These are phyloP conservation scores for Rhizomys pruinosus DNA, from an alignment of 2,113 vertebrate species.

Conservation along the genomic window DNA sequence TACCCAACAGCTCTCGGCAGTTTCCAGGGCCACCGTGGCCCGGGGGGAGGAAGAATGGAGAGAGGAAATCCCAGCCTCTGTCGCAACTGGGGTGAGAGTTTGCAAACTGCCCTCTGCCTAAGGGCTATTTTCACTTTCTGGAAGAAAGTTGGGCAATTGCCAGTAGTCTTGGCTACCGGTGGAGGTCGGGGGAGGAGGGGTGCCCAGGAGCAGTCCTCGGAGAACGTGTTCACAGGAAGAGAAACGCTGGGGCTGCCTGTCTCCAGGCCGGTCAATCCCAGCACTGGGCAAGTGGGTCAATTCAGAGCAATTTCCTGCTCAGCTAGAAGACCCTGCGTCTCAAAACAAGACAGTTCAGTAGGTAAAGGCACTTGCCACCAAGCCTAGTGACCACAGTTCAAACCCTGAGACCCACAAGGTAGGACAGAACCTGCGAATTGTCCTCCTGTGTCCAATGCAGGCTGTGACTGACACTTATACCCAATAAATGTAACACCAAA, in stretches of 20 bases:
- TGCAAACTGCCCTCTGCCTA: slow-evolving; percentile 79
- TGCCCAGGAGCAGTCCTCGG: too few species aligned
- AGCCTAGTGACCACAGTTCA: neutral
- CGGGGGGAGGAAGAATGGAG: slow-evolving; percentile 76
- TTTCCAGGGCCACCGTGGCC: slow-evolving; percentile 62
- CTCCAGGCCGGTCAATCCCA: neutral
- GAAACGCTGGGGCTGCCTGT: neutral
- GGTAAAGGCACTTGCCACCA: too few species aligned
- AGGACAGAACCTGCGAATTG: too few species aligned
- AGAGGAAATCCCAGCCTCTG: slow-evolving; percentile 83
- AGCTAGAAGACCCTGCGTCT: neutral
- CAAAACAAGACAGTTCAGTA: neutral
- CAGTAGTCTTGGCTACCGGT: slow-evolving; percentile 56
- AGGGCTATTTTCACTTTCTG: slow-evolving; percentile 85
- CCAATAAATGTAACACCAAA: too few species aligned
- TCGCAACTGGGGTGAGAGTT: slow-evolving; percentile 82
- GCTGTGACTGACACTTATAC: too few species aligned
- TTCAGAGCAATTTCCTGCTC: neutral
- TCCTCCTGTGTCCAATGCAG: too few species aligned
- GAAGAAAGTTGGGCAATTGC: slow-evolving; percentile 85
- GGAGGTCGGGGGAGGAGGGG: too few species aligned
- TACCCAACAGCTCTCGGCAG: slow-evolving; percentile 59
- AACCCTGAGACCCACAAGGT: neutral
- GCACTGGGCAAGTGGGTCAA: too few species aligned
- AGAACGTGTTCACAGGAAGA: too few species aligned